Base-by-base conservation (phyloP, 2,797 vertebrate species). In the Ficedula albicollis region DNA sequence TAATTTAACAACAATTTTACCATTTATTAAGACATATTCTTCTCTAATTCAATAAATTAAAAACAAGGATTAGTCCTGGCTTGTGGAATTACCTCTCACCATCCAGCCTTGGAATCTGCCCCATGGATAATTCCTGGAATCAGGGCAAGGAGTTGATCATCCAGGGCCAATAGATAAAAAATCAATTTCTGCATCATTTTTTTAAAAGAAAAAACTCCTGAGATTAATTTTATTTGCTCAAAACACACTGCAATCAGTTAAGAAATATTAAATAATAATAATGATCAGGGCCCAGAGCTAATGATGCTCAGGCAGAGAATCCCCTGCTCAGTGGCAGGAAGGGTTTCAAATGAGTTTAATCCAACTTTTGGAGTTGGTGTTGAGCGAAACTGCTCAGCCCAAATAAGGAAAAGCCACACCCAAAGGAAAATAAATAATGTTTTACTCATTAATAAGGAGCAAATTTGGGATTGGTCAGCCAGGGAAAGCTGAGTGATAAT, bases 51-150 rank as follows among this genome's bases (percentile, higher is more conserved):
- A 52, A 58, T 32, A 38, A 22, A 39, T 58, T 3, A 30, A 67
- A 82, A 75, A 32, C 25, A 15, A 70, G 16, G 41, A 15, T 59
- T 52, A 34, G 41, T 21, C 46, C 41, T 1, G 0, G 11, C 5
- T 39, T 58, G 21, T 5, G n/a, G 66, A 62, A 75, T 66, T 6
- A 0, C 21, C 11, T 77, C 26, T 64, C 4, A 5, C 60, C 52
- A 36, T 19, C 39, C 7, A 14, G 41, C 30, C 46, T 32, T 5
- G 2, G 49, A 76, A 18, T 32, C 2, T 2, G 26, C 44, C 41
- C 52, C 62, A 19, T 0, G 0, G 52, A 48, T 4, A 32, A 18
- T 22, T 34, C n/a, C 59, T 3, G 4, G 15, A 3, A 5, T 10
- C 0, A 3, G 25, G 41, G 27, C 0, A 9, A 77, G 48, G 43